Base-by-base conservation (phyloP, 64 coral and sea anemone genomes). In the Montipora capricornis region DNA sequence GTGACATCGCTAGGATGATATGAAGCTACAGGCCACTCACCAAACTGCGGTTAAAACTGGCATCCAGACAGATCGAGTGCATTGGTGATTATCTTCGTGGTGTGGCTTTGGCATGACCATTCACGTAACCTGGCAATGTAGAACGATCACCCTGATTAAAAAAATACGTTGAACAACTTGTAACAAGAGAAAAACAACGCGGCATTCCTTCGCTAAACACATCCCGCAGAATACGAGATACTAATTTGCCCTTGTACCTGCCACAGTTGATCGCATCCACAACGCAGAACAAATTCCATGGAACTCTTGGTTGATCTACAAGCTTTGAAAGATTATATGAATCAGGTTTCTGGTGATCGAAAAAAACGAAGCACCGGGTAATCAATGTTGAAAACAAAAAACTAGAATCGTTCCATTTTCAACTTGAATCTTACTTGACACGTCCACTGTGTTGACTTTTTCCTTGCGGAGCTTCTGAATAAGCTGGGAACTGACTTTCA, bases 301-400 rank as follows among this genome's bases (percentile, higher is more conserved):
- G 91, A n/a, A 77, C 97, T 98, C 78, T 96, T 98, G 16, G 92
- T 90, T n/a, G 97, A 96, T 83, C 97, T 95, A 91, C 94, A 98
- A 55, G 88, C 94, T 96, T 92, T 55, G 66, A 55, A 19, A 81
- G 53, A 22, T 48, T 20, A 69, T 6, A 11, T 80, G 47, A 86
- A 87, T 77, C 24, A 74, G 52, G 37, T 66, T 59, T 60, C 8
- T 45, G 14, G 24, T 6, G 20, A 88, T 24, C 14, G 78, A n/a
- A n/a, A 7, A 87, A 14, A 64, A 64, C 45, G 44, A 86, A 93
- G 44, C 67, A 90, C 87, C 88, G n/a, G 88, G 75, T 68, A 55
- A 46, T 37, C 37, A 37, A 37, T 69, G 62, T 16, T 57, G 49
- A 91, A 81, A 82, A 51, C 50, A 64, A 57, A 73, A 94, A 58